Base-by-base conservation (phyloP, 2,888 invertebrate species). In the Dasysyrphus tricinctus region DNA sequence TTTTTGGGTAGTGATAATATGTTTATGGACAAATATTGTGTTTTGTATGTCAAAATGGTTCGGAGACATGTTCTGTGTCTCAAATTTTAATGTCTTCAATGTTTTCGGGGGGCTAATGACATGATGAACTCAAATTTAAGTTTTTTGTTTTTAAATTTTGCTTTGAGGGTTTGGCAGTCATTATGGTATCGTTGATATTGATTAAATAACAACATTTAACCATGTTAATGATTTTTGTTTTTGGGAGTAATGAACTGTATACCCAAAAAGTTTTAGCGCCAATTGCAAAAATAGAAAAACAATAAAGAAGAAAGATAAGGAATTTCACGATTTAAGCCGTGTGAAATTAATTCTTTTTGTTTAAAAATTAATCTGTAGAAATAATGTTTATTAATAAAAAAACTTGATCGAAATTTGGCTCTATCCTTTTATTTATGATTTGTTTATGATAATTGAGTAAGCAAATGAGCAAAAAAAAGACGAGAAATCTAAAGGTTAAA, bases 21-120 rank as follows among this genome's bases (percentile, higher is more conserved):
- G 5, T 65, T 51, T 67, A 54, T 69, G 51, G 54, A 29, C 39
- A 69, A 67, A 67, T 49, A 29, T 39, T 69, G 14, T 51, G 12
- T 69, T 39, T 69, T 51, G 39, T 39, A 34, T 69, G 29, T 51
- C 11, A 54, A 69, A 39, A 54, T 39, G 29, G 37, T 39, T 69
- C n/a, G 11, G 24, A n/a, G 51, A 54, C 54, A 54, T 29, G 39
- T 24, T n/a, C 0, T 32, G 12, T 24, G 47, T 49, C 2, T 42
- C 3, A 37, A 67, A 69, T 69, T 11, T 54, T 11, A 54, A 54
- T 54, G n/a, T 49, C 0, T 34, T 12, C 0, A 16, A 32, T 34
- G 3, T 65, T n/a, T 47, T 65, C 47, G 16, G 5, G 19, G 2
- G 69, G 69, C 39, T 54, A 69, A 54, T 69, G 69, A 54, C 54